Percentiles rank a stretch among this genome's conserved stretches.
These are phyloP conservation scores for Marcusenius ussheri DNA, from an alignment of 2,113 vertebrate species.

Conservation along the genomic window DNA sequence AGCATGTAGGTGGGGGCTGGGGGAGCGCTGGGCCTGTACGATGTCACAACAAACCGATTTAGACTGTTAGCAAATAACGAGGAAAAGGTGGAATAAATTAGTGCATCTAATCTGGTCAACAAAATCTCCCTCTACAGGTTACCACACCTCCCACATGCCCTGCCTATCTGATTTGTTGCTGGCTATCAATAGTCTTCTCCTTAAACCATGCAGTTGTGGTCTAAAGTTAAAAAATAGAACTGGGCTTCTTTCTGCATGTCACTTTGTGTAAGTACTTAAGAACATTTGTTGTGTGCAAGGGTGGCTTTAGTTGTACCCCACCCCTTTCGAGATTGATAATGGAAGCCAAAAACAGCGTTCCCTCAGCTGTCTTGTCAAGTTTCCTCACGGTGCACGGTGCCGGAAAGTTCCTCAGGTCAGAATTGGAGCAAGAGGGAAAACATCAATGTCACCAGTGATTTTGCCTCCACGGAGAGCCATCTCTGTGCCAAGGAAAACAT, in stretches of 20 bases:
- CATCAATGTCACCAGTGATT: background rate
- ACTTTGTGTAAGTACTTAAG: background rate
- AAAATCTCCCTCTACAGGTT: background rate
- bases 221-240: background rate
- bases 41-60: background rate
- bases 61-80: background rate
- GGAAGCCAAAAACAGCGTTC: background rate
- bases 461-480: background rate
- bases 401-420: background rate
- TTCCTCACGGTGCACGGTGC: background rate
- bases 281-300: background rate
- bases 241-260: background rate
- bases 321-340: background rate
- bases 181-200: background rate
- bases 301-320: background rate
- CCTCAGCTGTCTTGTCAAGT: background rate
- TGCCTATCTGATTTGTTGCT: background rate
- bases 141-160: background rate
- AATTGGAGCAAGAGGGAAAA: background rate
- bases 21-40: background rate
- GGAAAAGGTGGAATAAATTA: background rate
- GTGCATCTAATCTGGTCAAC: background rate
- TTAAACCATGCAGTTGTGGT: background rate
- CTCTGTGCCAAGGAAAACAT: background rate
- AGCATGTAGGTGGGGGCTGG: background rate